A percentile compares a stretch with the other conserved stretches of the same genome.
phyloP scores from a whole-genome alignment of 2,797 vertebrate genomes.

The Florisuga fusca region DNA sequence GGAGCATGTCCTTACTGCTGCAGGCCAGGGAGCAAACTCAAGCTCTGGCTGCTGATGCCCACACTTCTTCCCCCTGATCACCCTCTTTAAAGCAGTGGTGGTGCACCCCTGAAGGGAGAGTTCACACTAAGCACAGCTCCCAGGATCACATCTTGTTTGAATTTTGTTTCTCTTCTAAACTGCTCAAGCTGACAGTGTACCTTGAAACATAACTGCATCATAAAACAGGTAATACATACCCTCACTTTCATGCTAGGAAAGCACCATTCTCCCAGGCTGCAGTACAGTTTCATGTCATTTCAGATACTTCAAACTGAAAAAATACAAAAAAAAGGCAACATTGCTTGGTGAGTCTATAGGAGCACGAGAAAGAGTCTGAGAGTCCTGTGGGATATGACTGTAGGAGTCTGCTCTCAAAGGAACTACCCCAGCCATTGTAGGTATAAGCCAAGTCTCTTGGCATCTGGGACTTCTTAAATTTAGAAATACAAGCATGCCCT shows the following conservation, averaged over 20 bases:
- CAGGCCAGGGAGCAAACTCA: not conserved
- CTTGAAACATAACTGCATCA: rapidly evolving
- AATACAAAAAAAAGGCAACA: not conserved
- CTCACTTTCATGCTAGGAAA: not conserved
- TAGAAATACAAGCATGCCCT: not conserved
- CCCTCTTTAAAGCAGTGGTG: not conserved
- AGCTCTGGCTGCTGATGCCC: not conserved
- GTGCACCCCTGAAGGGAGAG: not conserved
- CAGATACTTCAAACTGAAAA: not conserved
- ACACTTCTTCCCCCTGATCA: not conserved
- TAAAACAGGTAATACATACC: rapidly evolving
- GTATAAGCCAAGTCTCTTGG: not conserved
- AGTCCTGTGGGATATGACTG: not conserved
- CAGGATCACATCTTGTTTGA: too few species aligned
- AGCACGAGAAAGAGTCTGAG: not conserved
- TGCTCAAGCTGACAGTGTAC: not conserved
- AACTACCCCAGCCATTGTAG: not conserved
- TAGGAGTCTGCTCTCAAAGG: not conserved
- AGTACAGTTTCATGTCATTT: not conserved
- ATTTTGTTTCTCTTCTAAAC: not conserved
- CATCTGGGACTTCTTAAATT: not conserved
- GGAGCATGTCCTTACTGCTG: rapidly evolving
- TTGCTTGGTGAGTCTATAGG: not conserved
- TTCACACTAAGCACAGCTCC: not conserved
- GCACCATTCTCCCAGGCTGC: not conserved